Conservation (phyloP, 2,888 invertebrate genomes). For the Ophion ellenae region DNA sequence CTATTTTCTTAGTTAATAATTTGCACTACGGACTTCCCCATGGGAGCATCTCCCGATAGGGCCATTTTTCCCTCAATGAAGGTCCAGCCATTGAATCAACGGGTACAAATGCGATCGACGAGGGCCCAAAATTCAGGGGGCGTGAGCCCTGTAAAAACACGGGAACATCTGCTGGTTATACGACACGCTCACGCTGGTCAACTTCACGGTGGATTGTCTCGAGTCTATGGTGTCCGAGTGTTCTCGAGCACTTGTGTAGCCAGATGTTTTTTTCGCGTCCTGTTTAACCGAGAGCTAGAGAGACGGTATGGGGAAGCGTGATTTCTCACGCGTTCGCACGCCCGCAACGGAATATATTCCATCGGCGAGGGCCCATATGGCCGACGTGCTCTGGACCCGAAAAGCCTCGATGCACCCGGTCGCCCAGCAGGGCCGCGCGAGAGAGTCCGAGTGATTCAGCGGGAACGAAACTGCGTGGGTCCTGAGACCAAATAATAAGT, state of each 20-base stretch:
- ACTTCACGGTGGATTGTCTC: constrained; percentile 17
- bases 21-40: too few species aligned
- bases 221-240: constrained; percentile 1
- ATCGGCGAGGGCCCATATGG: constrained; percentile 30
- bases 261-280: constrained; percentile 43
- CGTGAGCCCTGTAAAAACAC: constrained; percentile 3
- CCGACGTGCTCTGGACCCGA: constrained; percentile 15
- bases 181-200: constrained; percentile 6
- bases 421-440: constrained; percentile 19
- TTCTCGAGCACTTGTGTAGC: constrained; percentile 19
- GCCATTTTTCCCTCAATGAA: too few species aligned
- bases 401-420: constrained; percentile 54
- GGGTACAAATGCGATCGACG: too few species aligned
- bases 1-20: too few species aligned
- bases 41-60: too few species aligned
- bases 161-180: not conserved
- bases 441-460: constrained; percentile 24
- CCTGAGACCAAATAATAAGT: constrained; percentile 46
- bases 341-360: constrained; percentile 2
- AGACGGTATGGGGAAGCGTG: constrained; percentile 21
- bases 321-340: constrained; percentile 41
- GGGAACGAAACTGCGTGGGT: constrained; percentile 49
- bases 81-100: too few species aligned
- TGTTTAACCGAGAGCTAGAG: constrained; percentile 6
- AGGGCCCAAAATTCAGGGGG: not conserved